A percentile compares a stretch with the other conserved stretches of the same genome.
phyloP scores from a whole-genome alignment of 2,888 invertebrate species.

The Apomyelois bistriatella region DNA sequence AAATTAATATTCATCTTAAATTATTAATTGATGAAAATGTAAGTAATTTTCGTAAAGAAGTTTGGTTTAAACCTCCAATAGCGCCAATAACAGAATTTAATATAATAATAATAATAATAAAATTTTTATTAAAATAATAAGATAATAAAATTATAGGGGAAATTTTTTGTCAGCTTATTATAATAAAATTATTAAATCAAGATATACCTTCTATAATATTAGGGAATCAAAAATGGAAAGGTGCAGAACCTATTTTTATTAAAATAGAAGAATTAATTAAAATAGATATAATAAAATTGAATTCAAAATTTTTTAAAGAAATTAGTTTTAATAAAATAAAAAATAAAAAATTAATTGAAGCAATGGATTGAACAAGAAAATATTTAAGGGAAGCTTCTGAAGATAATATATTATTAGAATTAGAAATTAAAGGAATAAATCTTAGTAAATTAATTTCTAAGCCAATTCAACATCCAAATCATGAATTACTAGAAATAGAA shows the following conservation, averaged over 20 bases:
- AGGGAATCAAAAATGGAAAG: slow-evolving; percentile 81
- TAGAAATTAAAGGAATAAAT: slow-evolving; percentile 80
- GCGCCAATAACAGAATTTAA: neutral
- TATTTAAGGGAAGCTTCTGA: slow-evolving; percentile 81
- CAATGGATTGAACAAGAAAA: slow-evolving; percentile 80
- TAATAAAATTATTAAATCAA: slow-evolving; percentile 77
- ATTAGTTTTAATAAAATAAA: slow-evolving; percentile 60
- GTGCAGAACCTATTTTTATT: slow-evolving; percentile 79
- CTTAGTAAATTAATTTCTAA: slow-evolving; percentile 82
- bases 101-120: neutral
- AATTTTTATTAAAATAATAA: neutral
- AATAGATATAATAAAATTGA: slow-evolving; percentile 42
- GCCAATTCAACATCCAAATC: slow-evolving; percentile 78
- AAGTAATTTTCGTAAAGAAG: neutral
- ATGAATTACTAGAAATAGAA: slow-evolving; percentile 58
- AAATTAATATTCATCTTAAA: neutral
- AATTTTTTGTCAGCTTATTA: slow-evolving; percentile 84
- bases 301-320: slow-evolving; percentile 50
- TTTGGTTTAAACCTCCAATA: neutral
- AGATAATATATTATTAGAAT: slow-evolving; percentile 64
- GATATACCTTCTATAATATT: slow-evolving; percentile 79
- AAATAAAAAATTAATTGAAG: slow-evolving; percentile 77
- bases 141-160: slow-evolving; percentile 61
- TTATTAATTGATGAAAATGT: neutral
- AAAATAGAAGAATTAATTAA: slow-evolving; percentile 64